These are phyloP conservation scores for Caranx ignobilis DNA, from an alignment of 2,113 vertebrate species.

Conservation along the genomic window DNA sequence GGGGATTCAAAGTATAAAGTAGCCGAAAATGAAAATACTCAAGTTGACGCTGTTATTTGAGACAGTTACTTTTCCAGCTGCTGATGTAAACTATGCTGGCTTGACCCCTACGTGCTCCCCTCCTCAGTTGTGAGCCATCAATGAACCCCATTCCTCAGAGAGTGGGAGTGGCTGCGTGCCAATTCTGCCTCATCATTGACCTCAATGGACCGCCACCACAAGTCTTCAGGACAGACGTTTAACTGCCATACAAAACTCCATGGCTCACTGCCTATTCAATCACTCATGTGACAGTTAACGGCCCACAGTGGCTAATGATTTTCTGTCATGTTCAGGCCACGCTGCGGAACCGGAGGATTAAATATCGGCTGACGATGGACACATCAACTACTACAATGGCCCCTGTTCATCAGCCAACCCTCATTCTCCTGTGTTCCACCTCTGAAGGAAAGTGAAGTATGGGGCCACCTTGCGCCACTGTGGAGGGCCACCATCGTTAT, in stretches of 20 bases:
- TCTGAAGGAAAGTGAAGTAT: constrained; percentile 58
- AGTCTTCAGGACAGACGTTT: constrained; percentile 76
- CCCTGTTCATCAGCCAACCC: constrained; percentile 68
- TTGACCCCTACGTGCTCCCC: constrained; percentile 56
- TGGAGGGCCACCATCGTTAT: constrained; percentile 39
- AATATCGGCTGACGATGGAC: constrained; percentile 81
- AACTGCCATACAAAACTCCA: constrained; percentile 81
- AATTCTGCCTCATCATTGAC: constrained; percentile 79
- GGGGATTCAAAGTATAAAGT: background rate
- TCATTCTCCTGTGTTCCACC: constrained; percentile 36
- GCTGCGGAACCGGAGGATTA: constrained; percentile 81
- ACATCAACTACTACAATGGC: constrained; percentile 78
- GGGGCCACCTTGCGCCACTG: constrained; percentile 30
- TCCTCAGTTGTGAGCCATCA: constrained; percentile 38
- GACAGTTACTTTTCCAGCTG: background rate
- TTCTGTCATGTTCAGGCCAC: constrained; percentile 83
- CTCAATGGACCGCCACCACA: constrained; percentile 67
- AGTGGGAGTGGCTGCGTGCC: constrained; percentile 61
- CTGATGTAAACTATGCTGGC: constrained; percentile 16
- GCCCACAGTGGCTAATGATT: constrained; percentile 86
- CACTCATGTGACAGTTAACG: constrained; percentile 87
- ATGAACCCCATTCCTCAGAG: constrained; percentile 59
- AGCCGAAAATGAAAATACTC: background rate
- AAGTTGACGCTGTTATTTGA: background rate
- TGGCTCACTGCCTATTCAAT: constrained; percentile 83